Conservation (phyloP, 2,113 vertebrate species). For the Solenodon paradoxus region DNA sequence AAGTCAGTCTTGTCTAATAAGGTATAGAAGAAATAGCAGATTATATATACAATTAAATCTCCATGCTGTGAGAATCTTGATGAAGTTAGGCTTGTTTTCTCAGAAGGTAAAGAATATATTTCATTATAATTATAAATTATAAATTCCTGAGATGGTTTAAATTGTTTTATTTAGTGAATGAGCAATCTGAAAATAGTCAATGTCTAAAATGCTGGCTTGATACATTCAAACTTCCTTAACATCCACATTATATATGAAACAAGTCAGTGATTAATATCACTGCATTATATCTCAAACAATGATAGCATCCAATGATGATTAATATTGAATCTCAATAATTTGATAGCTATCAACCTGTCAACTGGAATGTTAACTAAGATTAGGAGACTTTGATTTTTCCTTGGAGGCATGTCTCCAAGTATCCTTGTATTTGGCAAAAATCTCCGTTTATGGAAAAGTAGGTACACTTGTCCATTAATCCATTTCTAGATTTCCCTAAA, state of each 20-base stretch:
- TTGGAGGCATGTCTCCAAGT: neutral
- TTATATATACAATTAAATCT: neutral
- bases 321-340: neutral
- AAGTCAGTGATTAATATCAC: neutral
- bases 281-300: neutral
- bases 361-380: neutral
- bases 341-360: neutral
- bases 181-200: neutral
- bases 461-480: neutral
- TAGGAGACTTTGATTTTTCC: neutral
- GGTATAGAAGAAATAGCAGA: neutral
- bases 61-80: neutral
- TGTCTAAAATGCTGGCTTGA: neutral
- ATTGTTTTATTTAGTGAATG: neutral
- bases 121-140: conserved; percentile 15
- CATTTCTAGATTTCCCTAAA: neutral
- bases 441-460: neutral
- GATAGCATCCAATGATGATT: neutral
- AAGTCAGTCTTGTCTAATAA: neutral
- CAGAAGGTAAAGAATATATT: neutral
- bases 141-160: neutral
- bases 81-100: neutral
- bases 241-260: neutral
- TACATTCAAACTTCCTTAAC: neutral
- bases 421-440: neutral